phyloP scores from a whole-genome alignment of 1,140 invertebrate species.

The Phortica variegata region DNA sequence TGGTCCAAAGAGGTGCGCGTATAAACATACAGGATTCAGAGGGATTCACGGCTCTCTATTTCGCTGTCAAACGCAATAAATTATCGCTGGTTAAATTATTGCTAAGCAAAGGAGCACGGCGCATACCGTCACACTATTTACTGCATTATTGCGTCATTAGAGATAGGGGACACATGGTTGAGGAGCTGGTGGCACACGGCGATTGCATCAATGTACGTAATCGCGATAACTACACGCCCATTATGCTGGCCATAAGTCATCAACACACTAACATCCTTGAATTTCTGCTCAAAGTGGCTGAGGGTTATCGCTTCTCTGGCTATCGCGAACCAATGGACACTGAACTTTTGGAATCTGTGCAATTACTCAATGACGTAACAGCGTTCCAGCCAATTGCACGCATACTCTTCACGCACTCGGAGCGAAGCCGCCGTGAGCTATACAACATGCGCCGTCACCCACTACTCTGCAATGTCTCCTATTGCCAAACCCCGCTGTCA shows the following conservation, averaged over 20 bases:
- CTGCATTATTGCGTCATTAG: slow-evolving; percentile 61
- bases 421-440: slow-evolving; percentile 24
- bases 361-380: slow-evolving; percentile 42
- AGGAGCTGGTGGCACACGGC: slow-evolving; percentile 58
- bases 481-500: slow-evolving; percentile 60
- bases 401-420: slow-evolving; percentile 56
- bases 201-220: slow-evolving; percentile 61
- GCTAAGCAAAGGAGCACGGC: slow-evolving; percentile 61
- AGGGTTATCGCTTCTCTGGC: slow-evolving; percentile 19
- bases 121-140: slow-evolving; percentile 62
- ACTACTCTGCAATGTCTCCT: slow-evolving; percentile 38
- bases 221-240: slow-evolving; percentile 62
- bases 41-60: slow-evolving; percentile 61
- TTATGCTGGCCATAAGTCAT: slow-evolving; percentile 64
- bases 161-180: slow-evolving; percentile 58
- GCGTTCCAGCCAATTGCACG: slow-evolving; percentile 58
- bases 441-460: slow-evolving; percentile 25
- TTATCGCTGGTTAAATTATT: slow-evolving; percentile 54
- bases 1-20: slow-evolving; percentile 60
- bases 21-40: slow-evolving; percentile 64
- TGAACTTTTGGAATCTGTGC: slow-evolving; percentile 61
- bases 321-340: slow-evolving; percentile 48
- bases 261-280: slow-evolving; percentile 60
- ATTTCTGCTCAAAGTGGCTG: slow-evolving; percentile 58
- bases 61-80: slow-evolving; percentile 61